Evolutionary conservation across 2,888 invertebrate species (phyloP), one percentile per base, ranked within the genome.

Genomic region (Coleophora flavipennella): DNA sequence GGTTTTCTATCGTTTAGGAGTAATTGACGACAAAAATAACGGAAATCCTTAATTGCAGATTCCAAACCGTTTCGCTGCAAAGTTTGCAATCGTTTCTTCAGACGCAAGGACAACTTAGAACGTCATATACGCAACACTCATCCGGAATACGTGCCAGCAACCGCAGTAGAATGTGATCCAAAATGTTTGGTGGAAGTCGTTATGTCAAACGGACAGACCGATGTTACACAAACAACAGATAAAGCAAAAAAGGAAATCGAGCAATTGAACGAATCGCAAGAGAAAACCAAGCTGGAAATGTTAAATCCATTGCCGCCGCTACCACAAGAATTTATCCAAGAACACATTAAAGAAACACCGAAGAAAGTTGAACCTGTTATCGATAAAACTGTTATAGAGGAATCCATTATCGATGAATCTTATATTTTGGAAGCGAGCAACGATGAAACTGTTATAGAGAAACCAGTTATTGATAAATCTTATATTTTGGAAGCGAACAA

Each of bases 111-210:
- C 64, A 94, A 94, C 62, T 81, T 94, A 43, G 87, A 89, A 44
- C 86, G 94, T 0, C 94, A 94, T 65, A 84, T 92, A 41, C 88
- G 90, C 39, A 92, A 93, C 66, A 90, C 92, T 39, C 94, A 94
- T 67, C 88, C 89, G 0, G 88, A 80, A 42, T 66, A 57, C 48
- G 66, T 59, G 8, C 65, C 73, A 9, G 58, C 77, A 27, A 59
- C 57, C 39, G 75, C 72, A 2, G 69, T 72, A 0, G 74, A 73
- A 14, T 76, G 74, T 51, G 81, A 80, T 49, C 20, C 20, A 20
- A 20, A 20, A 20, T 20, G 3, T 6, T 4, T 20, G 20, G 20
- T 20, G 3, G 20, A 20, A 20, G 20, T 20, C 3, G 20, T 20
- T 20, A 20, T 20, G 20, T 6, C 6, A 20, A 20, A 6, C 20